A percentile compares a stretch with the other conserved stretches of the same genome.
Evolutionary conservation across 2,113 vertebrate species (phyloP).

Genomic region (Piprites chloris): DNA sequence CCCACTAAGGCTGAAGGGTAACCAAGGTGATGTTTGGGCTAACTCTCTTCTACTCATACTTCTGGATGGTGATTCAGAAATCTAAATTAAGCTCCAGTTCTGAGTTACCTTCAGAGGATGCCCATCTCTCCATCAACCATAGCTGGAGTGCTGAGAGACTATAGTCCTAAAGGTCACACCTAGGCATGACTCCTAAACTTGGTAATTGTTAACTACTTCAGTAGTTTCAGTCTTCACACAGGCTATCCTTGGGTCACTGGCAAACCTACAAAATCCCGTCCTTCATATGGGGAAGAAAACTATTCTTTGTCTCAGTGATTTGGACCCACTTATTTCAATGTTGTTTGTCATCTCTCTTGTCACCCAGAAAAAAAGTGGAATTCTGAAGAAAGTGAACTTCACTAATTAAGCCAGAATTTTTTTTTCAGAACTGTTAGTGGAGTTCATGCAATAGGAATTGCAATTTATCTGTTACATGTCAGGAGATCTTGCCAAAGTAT

Average conservation of each 20-base stretch:
- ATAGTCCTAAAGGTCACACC: not conserved
- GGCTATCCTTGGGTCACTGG: not conserved
- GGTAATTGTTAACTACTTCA: not conserved
- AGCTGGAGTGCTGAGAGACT: not conserved
- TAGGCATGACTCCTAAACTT: not conserved
- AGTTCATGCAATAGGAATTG: not conserved
- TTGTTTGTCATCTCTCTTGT: not conserved
- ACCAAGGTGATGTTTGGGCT: not conserved
- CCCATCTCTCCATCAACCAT: not conserved
- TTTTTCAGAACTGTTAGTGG: not conserved
- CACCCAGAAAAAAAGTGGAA: not conserved
- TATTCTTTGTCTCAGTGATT: not conserved
- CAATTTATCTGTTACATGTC: not conserved
- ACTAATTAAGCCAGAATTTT: not conserved
- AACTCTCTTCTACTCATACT: not conserved
- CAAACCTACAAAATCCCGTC: not conserved
- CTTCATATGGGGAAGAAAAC: not conserved
- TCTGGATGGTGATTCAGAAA: not conserved
- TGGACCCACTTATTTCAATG: not conserved
- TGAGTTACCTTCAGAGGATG: not conserved
- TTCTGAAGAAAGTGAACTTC: not conserved
- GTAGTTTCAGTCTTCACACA: not conserved
- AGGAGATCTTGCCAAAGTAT: conserved; percentile 20
- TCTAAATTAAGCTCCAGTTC: not conserved
- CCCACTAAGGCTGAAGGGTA: not conserved